Percentiles rank a stretch among this genome's conserved stretches.
Evolutionary conservation across 37 sponge, comb jelly and placozoan species (phyloP).

Genomic region (Ephydatia muelleri): DNA sequence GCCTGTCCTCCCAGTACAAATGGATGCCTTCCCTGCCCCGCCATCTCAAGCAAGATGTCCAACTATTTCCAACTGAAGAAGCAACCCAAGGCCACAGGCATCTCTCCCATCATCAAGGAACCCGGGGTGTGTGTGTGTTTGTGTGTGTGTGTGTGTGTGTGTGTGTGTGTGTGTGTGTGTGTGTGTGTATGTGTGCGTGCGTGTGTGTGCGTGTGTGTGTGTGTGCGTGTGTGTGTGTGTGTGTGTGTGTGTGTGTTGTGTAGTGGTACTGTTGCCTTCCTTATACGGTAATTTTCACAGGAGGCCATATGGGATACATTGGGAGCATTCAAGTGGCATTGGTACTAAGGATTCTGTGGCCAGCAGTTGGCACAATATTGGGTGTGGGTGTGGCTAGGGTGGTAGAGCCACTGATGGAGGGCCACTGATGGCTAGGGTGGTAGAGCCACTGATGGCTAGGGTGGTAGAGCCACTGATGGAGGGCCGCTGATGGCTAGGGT

Average conservation of each 20-base stretch:
- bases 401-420: too few species aligned
- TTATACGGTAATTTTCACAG: not conserved
- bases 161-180: not conserved
- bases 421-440: too few species aligned
- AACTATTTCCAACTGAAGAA: conserved; percentile 49
- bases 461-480: too few species aligned
- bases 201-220: conserved; percentile 21
- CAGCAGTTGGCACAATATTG: not conserved
- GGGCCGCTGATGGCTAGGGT: too few species aligned
- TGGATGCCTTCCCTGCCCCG: conserved; percentile 70
- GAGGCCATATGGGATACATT: not conserved
- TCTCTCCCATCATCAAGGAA: conserved; percentile 60
- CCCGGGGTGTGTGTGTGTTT: conserved; percentile 9
- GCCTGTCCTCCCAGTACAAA: conserved; percentile 53
- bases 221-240: conserved; percentile 24
- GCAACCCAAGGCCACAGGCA: conserved; percentile 64
- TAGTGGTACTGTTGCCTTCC: not conserved
- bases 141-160: not conserved
- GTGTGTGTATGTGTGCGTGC: conserved; percentile 18
- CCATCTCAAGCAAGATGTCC: conserved; percentile 68
- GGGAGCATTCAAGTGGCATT: not conserved
- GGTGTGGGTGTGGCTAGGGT: too few species aligned
- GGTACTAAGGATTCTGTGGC: conserved; percentile 2
- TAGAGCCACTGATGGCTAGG: too few species aligned
- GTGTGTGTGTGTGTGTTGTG: too few species aligned